These are phyloP conservation scores for Telenomus remus DNA, from an alignment of 1,140 invertebrate genomes.

Conservation along the genomic window DNA sequence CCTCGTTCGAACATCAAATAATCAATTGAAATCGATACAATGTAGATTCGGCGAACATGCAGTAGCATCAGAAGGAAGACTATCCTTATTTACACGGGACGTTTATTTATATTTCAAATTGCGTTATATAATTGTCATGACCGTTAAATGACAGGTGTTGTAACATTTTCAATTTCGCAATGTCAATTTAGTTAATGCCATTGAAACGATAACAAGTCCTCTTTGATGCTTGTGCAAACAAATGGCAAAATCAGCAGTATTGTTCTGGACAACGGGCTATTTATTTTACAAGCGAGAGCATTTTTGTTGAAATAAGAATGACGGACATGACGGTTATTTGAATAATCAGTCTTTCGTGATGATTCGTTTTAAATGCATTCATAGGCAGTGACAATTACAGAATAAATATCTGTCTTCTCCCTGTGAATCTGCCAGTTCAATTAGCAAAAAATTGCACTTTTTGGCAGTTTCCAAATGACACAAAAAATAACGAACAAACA, in stretches of 20 bases:
- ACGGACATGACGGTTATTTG: slow-evolving; percentile 4
- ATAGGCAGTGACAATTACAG: slow-evolving; percentile 37
- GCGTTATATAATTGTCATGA: too few species aligned
- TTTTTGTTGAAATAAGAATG: too few species aligned
- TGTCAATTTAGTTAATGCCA: too few species aligned
- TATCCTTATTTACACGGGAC: slow-evolving; percentile 15
- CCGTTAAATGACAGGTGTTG: too few species aligned
- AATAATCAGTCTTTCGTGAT: slow-evolving; percentile 65
- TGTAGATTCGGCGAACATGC: slow-evolving; percentile 16
- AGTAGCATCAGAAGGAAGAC: slow-evolving; percentile 17
- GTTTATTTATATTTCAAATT: too few species aligned
- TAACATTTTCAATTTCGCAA: too few species aligned
- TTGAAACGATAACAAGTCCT: too few species aligned
- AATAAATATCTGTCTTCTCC: slow-evolving; percentile 2
- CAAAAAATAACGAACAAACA: too few species aligned
- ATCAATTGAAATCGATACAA: slow-evolving; percentile 13
- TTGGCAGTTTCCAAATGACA: slow-evolving; percentile 15
- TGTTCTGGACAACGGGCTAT: neutral
- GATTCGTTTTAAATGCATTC: slow-evolving; percentile 11
- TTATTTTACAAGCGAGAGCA: too few species aligned
- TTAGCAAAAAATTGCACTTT: slow-evolving; percentile 17
- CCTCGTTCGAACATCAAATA: slow-evolving; percentile 4
- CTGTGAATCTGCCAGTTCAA: too few species aligned
- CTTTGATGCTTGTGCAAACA: too few species aligned
- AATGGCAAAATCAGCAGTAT: slow-evolving; percentile 8